Conservation (phyloP, 2,888 invertebrate species). For the Rhingia rostrata region DNA sequence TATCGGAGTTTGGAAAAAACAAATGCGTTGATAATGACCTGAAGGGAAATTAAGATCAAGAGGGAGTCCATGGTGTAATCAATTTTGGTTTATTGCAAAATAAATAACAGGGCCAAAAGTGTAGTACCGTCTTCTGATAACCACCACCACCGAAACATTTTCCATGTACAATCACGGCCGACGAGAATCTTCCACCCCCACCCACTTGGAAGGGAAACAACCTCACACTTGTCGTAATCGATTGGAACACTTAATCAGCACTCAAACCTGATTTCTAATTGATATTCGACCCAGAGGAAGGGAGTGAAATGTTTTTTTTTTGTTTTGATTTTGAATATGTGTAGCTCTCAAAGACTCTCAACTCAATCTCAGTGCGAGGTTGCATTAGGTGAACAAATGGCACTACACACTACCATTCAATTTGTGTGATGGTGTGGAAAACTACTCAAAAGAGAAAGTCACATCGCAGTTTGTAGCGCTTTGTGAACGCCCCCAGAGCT, state of each 20-base stretch:
- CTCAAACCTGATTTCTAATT: conserved; percentile 63
- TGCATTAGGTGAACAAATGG: no score
- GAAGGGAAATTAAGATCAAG: neutral
- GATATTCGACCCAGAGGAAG: conserved; percentile 55
- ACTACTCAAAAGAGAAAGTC: conserved; percentile 61
- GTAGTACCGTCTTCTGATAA: conserved; percentile 9
- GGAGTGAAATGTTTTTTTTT: neutral
- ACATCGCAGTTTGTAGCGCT: conserved; percentile 29
- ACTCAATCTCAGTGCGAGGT: neutral
- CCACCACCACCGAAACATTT: neutral
- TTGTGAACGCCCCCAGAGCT: conserved; percentile 63
- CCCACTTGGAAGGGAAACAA: neutral
- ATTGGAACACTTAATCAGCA: conserved; percentile 52
- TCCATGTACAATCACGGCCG: neutral
- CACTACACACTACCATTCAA: conserved; percentile 1
- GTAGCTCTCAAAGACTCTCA: conserved; percentile 1
- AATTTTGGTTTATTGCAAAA: neutral
- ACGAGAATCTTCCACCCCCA: conserved; percentile 9
- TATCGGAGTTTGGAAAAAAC: conserved; percentile 15
- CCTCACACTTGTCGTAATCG: conserved; percentile 37
- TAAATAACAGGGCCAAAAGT: neutral
- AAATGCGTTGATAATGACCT: conserved; percentile 36
- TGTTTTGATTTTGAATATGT: neutral
- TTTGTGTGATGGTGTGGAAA: neutral
- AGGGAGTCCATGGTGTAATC: neutral